A percentile compares a stretch with the other conserved stretches of the same genome.
phyloP scores from a whole-genome alignment of 2,888 invertebrate genomes.

The Heliconius sara region DNA sequence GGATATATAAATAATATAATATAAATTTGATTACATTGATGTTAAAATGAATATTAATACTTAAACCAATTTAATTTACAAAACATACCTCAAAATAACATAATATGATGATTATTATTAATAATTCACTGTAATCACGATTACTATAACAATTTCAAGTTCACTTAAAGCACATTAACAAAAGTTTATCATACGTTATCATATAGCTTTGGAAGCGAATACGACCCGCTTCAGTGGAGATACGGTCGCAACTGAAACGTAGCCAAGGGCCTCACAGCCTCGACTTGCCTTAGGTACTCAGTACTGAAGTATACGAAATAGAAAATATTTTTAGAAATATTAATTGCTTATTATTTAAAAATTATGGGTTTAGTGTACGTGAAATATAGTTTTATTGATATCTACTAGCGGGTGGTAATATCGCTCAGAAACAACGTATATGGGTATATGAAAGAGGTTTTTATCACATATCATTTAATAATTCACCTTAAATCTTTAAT shows the following conservation, averaged over 20 bases:
- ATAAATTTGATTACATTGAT: too few species aligned
- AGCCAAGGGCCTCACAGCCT: constrained; percentile 23
- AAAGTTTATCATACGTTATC: constrained; percentile 42
- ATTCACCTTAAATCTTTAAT: background rate
- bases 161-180: constrained; percentile 36
- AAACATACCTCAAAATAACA: constrained; percentile 15
- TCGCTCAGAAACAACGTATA: background rate
- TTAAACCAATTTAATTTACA: background rate
- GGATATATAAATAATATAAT: too few species aligned
- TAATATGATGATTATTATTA: background rate
- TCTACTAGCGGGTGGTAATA: background rate
- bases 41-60: too few species aligned
- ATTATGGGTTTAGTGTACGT: background rate
- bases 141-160: constrained; percentile 17
- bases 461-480: background rate
- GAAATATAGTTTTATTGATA: background rate
- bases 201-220: constrained; percentile 24
- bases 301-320: background rate
- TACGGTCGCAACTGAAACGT: constrained; percentile 42
- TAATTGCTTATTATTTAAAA: background rate
- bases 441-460: background rate
- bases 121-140: constrained; percentile 19
- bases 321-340: constrained; percentile 1
- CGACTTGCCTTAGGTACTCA: constrained; percentile 25
- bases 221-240: constrained; percentile 42